Base-by-base conservation (phyloP, 2,888 invertebrate genomes). In the Nemotelus nigrinus region DNA sequence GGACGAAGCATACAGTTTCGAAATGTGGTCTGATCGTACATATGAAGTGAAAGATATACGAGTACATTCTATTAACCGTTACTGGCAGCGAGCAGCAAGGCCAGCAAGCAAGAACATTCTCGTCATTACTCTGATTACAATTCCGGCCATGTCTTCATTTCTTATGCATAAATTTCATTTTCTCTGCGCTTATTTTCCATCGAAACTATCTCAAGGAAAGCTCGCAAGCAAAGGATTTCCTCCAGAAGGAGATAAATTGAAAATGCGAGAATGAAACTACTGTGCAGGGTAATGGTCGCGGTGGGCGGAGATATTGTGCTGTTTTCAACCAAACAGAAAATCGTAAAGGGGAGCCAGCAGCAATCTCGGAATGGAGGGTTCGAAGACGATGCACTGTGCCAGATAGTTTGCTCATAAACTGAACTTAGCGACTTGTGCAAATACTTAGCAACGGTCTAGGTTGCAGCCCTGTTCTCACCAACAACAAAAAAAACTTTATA, bases 111-210 rank as follows among this genome's bases (percentile, higher is more conserved):
- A 41, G 71, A n/a, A 72, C 71, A 57, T 72, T 63, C 47, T 25
- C 63, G 70, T 55, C 53, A 70, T 63, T 58, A 50, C 55, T 55
- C 63, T 74, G 74, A 74, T 74, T 74, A 74, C 74, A 72, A 79
- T 79, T 80, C 78, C 74, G 70, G 67, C 71, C 78, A 80, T 78
- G 78, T 76, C 58, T 78, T 80, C 74, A 79, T 80, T 78, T 78
- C 76, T 78, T 77, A 79, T 78, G 79, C 78, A 78, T 78, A 79
- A 79, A 79, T 78, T 79, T 76, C 68, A 72, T 78, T 76, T 79
- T 78, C 41, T 76, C 48, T 55, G 43, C 44, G 41, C 48, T 64
- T 53, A 63, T 3, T 48, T 47, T 53, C 10, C 8, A n/a, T 10
- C 53, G 3, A 65, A 65, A 76, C 53, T 65, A 63, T 47, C 60